Evolutionary conservation across 2,113 vertebrate species (phyloP).

Genomic region (Sterna hirundo): DNA sequence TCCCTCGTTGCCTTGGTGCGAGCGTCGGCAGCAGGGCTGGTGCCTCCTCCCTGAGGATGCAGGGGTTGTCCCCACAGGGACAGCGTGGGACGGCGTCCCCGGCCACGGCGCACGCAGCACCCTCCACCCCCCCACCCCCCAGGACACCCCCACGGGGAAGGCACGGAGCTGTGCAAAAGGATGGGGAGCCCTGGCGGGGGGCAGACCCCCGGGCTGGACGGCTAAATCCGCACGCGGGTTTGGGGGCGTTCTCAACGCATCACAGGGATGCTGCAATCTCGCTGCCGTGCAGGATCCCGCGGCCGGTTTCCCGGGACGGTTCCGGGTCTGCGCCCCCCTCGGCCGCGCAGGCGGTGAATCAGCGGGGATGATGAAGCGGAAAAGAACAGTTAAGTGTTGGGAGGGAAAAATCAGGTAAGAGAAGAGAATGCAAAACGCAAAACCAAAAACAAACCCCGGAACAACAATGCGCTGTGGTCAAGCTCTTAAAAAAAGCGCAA

Average conservation of each 20-base stretch:
- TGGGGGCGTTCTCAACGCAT: background rate
- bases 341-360: background rate
- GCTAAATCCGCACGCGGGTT: fast-evolving
- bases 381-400: background rate
- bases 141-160: background rate
- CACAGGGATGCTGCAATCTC: background rate
- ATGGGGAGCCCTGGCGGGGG: background rate
- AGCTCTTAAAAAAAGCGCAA: background rate
- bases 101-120: fast-evolving
- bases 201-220: fast-evolving
- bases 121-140: background rate
- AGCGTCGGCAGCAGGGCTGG: fast-evolving
- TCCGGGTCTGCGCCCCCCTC: background rate
- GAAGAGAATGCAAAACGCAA: background rate
- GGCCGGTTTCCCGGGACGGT: background rate
- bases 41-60: background rate
- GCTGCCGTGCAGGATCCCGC: background rate
- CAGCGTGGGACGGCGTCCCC: fast-evolving
- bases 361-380: background rate
- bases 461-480: background rate
- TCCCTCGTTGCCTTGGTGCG: background rate
- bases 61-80: background rate
- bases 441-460: background rate
- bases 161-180: too few species aligned
- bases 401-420: background rate